These are phyloP conservation scores for Arvicanthis niloticus DNA, from an alignment of 2,113 vertebrate genomes.

Conservation along the genomic window DNA sequence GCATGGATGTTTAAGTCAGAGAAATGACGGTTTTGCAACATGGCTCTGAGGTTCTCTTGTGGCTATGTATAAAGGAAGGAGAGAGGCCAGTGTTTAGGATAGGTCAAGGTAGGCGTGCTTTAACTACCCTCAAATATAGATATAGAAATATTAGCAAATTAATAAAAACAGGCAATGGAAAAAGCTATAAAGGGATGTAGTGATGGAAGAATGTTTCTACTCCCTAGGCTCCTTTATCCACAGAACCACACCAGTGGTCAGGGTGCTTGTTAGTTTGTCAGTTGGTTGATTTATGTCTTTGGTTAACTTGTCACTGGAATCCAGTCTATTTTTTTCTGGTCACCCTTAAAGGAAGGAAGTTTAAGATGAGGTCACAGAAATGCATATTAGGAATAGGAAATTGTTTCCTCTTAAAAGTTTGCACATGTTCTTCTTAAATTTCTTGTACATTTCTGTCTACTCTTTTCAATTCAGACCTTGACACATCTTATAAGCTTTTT, in stretches of 20 bases:
- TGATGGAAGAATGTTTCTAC: background rate
- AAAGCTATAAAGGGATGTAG: background rate
- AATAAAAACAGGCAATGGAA: background rate
- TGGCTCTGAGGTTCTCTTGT: background rate
- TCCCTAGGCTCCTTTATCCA: background rate
- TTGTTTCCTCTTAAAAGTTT: background rate
- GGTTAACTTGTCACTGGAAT: background rate
- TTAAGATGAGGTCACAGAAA: background rate
- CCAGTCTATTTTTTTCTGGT: background rate
- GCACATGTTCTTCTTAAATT: background rate
- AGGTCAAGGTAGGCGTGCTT: background rate
- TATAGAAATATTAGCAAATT: background rate
- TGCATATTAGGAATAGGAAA: background rate
- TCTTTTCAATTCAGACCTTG: background rate
- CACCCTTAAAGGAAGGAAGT: background rate
- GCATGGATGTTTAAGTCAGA: background rate
- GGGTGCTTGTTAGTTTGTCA: background rate
- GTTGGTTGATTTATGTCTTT: background rate
- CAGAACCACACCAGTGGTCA: background rate
- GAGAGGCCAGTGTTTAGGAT: background rate
- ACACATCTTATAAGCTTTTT: background rate
- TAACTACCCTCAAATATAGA: background rate
- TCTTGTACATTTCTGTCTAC: background rate
- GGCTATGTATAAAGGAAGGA: background rate
- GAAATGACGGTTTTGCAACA: constrained; percentile 25